phyloP scores from a whole-genome alignment of 1,140 invertebrate species.

The Zaprionus gabonicus region DNA sequence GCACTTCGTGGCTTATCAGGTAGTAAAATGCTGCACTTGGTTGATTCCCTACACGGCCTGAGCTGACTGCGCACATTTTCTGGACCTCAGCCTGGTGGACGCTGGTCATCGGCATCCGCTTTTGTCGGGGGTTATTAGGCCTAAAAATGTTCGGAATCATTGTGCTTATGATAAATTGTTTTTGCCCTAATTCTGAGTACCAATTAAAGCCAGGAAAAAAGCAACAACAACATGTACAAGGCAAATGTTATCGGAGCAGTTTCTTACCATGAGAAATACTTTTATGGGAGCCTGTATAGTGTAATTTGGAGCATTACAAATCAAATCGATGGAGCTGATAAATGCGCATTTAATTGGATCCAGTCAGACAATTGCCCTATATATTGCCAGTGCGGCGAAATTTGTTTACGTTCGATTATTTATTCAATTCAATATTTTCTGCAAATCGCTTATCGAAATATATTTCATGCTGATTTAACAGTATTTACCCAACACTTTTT shows the following conservation, averaged over 20 bases:
- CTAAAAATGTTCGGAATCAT: slow-evolving; percentile 63
- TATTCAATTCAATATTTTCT: not conserved
- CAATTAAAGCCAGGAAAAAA: slow-evolving; percentile 67
- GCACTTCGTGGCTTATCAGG: slow-evolving; percentile 65
- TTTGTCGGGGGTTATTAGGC: slow-evolving; percentile 62
- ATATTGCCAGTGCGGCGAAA: not conserved
- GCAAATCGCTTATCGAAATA: not conserved
- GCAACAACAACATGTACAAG: slow-evolving; percentile 33
- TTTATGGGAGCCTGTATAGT: not conserved
- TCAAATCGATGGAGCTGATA: not conserved
- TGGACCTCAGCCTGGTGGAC: slow-evolving; percentile 1
- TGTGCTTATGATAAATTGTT: slow-evolving; percentile 71
- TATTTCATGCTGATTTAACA: not conserved
- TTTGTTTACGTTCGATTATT: not conserved
- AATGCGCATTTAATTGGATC: not conserved
- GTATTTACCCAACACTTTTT: slow-evolving; percentile 6
- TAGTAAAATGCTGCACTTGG: slow-evolving; percentile 77
- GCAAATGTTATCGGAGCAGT: slow-evolving; percentile 31
- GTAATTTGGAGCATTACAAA: not conserved
- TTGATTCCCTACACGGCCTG: slow-evolving; percentile 47
- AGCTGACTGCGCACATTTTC: slow-evolving; percentile 17
- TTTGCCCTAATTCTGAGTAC: slow-evolving; percentile 66
- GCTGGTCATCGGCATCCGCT: slow-evolving; percentile 39
- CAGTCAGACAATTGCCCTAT: not conserved
- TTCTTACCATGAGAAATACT: slow-evolving; percentile 1